Conservation (phyloP, 2,888 invertebrate genomes). For the Ephialtes manifestator region DNA sequence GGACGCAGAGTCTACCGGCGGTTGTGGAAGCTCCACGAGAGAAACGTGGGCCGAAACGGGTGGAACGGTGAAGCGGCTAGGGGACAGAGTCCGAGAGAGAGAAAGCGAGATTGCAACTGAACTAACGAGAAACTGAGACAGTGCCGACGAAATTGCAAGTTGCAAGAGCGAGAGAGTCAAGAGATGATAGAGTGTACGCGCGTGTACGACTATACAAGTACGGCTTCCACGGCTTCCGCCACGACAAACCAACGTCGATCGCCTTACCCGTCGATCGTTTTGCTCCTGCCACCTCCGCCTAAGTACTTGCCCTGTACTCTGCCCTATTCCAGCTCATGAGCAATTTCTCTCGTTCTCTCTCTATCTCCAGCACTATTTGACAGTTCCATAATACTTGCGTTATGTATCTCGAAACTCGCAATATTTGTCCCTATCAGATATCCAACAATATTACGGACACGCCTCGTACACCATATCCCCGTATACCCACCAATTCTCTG, state of each 20-base stretch:
- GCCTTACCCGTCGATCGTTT: constrained; percentile 85
- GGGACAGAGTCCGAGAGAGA: constrained; percentile 22
- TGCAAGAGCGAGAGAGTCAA: constrained; percentile 69
- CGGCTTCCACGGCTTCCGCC: constrained; percentile 85
- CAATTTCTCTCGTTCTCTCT: constrained; percentile 50
- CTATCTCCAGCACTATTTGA: constrained; percentile 44
- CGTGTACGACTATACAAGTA: constrained; percentile 77
- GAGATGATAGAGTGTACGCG: constrained; percentile 71
- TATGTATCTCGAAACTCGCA: constrained; percentile 21
- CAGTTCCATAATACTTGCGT: constrained; percentile 31
- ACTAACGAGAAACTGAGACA: constrained; percentile 30
- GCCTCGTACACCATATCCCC: background rate
- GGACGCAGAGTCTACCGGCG: constrained; percentile 54
- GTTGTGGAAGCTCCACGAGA: constrained; percentile 49
- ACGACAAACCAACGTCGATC: constrained; percentile 86
- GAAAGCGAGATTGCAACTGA: constrained; percentile 35
- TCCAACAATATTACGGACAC: constrained; percentile 43
- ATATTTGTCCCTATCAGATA: constrained; percentile 47
- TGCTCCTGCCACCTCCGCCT: constrained; percentile 81
- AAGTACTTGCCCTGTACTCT: constrained; percentile 77
- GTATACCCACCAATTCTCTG: constrained; percentile 4
- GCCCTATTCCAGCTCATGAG: constrained; percentile 56
- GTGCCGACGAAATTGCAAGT: constrained; percentile 54
- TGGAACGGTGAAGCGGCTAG: constrained; percentile 24
- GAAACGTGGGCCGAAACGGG: constrained; percentile 30